Evolutionary conservation across 2,797 vertebrate genomes (phyloP).

Genomic region (Darevskia nairensis): DNA sequence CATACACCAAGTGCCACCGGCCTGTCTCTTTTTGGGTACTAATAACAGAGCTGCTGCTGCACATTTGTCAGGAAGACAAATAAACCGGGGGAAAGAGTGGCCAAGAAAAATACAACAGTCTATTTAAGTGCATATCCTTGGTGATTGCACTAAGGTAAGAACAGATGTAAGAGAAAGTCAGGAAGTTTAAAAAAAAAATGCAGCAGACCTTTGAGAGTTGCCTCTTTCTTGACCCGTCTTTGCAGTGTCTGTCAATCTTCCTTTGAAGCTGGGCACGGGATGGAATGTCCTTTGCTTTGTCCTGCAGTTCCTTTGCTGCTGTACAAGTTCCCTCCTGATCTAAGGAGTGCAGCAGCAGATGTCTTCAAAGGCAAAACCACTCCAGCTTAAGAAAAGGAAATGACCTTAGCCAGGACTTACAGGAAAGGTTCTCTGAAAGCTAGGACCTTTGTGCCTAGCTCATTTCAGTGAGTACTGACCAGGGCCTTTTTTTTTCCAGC

Average conservation of each 20-base stretch:
- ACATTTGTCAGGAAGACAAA: slow-evolving; percentile 61
- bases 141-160: slow-evolving; percentile 8
- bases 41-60: slow-evolving; percentile 46
- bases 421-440: slow-evolving; percentile 18
- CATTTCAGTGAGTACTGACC: neutral
- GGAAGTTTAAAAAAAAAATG: slow-evolving; percentile 21
- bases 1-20: slow-evolving; percentile 50
- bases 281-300: slow-evolving; percentile 16
- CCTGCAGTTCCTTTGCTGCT: slow-evolving; percentile 26
- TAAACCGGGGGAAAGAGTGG: slow-evolving; percentile 52
- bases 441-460: slow-evolving; percentile 18
- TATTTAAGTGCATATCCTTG: slow-evolving; percentile 25
- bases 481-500: neutral
- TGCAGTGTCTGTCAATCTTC: neutral
- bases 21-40: slow-evolving; percentile 51
- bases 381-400: slow-evolving; percentile 17
- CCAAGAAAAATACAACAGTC: slow-evolving; percentile 15
- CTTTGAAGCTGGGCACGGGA: slow-evolving; percentile 39
- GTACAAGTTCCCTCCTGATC: slow-evolving; percentile 24
- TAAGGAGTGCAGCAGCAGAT: slow-evolving; percentile 26
- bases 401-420: slow-evolving; percentile 3
- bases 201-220: slow-evolving; percentile 27
- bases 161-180: slow-evolving; percentile 21
- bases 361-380: slow-evolving; percentile 32
- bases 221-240: slow-evolving; percentile 20